phyloP scores from a whole-genome alignment of 2,888 invertebrate genomes.

The Meiosimyza decipiens region DNA sequence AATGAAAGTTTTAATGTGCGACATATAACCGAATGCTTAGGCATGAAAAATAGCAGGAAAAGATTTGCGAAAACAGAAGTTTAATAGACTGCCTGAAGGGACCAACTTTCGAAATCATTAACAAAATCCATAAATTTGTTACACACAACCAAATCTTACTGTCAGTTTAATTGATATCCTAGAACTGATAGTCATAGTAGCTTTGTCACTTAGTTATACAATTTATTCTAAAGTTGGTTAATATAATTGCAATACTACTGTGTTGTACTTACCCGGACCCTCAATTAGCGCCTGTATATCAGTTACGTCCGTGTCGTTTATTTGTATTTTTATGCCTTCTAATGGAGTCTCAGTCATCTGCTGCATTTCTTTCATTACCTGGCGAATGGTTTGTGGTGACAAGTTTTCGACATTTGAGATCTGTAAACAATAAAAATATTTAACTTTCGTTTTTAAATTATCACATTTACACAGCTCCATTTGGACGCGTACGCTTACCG shows the following conservation, averaged over 20 bases:
- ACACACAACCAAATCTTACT: no score
- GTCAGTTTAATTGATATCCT: no score
- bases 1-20: no score
- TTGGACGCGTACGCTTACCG: constrained; percentile 15
- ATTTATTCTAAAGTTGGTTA: neutral
- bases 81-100: no score
- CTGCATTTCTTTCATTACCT: constrained; percentile 89
- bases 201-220: no score
- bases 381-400: constrained; percentile 90
- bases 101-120: no score
- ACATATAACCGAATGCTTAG: no score
- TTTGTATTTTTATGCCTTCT: constrained; percentile 89
- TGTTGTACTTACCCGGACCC: constrained; percentile 76
- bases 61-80: no score
- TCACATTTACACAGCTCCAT: neutral
- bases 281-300: constrained; percentile 93
- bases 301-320: constrained; percentile 93
- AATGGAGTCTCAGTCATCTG: constrained; percentile 84
- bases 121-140: no score
- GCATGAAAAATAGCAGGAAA: no score
- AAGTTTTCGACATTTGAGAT: constrained; percentile 95
- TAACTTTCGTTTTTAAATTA: constrained; percentile 3
- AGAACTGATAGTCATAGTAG: no score
- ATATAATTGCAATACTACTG: no score
- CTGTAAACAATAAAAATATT: constrained; percentile 61